phyloP scores from a whole-genome alignment of 2,113 vertebrate genomes.

The Alces alces region DNA sequence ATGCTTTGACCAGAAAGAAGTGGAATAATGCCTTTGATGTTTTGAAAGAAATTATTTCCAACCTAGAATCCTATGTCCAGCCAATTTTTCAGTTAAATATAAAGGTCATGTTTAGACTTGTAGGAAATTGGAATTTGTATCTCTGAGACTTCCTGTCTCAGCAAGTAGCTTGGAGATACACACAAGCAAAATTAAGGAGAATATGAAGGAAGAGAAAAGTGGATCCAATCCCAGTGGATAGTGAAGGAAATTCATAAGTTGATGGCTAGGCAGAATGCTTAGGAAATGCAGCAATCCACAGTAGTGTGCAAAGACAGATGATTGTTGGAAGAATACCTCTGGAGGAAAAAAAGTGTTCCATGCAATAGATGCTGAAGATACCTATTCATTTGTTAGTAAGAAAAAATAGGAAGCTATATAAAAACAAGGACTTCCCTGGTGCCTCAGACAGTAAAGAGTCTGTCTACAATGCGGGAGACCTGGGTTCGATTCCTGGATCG shows the following conservation, averaged over 20 bases:
- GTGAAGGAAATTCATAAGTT: slow-evolving; percentile 1
- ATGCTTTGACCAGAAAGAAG: background rate
- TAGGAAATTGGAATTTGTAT: slow-evolving; percentile 19
- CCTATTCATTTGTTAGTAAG: background rate
- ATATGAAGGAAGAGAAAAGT: background rate
- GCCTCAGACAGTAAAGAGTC: too few species aligned
- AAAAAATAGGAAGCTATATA: background rate
- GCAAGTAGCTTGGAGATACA: background rate
- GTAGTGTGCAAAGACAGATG: background rate
- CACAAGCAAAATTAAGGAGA: background rate
- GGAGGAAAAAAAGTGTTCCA: background rate
- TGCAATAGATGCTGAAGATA: background rate
- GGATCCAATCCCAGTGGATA: background rate
- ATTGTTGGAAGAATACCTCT: slow-evolving; percentile 4
- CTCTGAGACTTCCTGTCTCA: background rate
- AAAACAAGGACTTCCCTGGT: background rate
- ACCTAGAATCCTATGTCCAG: background rate
- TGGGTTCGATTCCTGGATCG: too few species aligned
- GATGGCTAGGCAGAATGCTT: background rate
- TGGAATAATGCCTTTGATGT: background rate
- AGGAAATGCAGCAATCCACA: background rate
- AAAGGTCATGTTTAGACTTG: slow-evolving; percentile 8
- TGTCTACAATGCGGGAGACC: too few species aligned
- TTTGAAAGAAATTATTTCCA: slow-evolving; percentile 18
- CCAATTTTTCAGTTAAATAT: background rate